Percentiles rank a stretch among this genome's conserved stretches.
Evolutionary conservation across 2,113 vertebrate species (phyloP).

Genomic region (Uria lomvia): DNA sequence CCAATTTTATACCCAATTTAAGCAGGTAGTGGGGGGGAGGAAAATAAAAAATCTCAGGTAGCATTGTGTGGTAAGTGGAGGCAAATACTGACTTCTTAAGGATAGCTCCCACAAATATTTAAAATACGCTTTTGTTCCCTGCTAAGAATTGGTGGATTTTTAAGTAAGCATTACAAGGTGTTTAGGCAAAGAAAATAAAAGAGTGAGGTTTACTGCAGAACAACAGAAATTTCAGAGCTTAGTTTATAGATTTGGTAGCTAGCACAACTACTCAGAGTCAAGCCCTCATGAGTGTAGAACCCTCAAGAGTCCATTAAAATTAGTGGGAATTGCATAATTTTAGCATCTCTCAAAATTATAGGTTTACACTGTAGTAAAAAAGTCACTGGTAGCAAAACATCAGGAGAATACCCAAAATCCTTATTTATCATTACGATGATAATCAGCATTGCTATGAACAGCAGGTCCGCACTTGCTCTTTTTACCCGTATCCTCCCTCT

Average conservation of each 20-base stretch:
- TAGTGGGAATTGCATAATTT: neutral
- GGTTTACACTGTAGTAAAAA: neutral
- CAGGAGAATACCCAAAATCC: neutral
- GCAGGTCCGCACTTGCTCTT: neutral
- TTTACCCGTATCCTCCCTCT: neutral
- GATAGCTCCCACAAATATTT: neutral
- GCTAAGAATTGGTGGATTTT: neutral
- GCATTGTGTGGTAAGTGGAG: neutral
- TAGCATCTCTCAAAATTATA: neutral
- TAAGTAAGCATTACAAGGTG: neutral
- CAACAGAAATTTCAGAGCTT: neutral
- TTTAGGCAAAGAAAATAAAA: neutral
- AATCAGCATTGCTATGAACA: neutral
- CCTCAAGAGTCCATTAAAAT: neutral
- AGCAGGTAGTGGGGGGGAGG: neutral
- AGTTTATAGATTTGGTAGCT: neutral
- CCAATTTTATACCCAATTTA: neutral
- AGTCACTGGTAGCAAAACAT: neutral
- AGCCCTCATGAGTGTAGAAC: rapidly evolving
- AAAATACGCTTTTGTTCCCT: neutral
- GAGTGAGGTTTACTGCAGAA: neutral
- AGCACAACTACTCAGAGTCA: neutral
- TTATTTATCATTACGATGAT: neutral
- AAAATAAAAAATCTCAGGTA: neutral
- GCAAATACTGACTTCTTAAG: neutral